These are phyloP conservation scores for Stenoptilia bipunctidactyla DNA, from an alignment of 2,888 invertebrate species.

Conservation along the genomic window DNA sequence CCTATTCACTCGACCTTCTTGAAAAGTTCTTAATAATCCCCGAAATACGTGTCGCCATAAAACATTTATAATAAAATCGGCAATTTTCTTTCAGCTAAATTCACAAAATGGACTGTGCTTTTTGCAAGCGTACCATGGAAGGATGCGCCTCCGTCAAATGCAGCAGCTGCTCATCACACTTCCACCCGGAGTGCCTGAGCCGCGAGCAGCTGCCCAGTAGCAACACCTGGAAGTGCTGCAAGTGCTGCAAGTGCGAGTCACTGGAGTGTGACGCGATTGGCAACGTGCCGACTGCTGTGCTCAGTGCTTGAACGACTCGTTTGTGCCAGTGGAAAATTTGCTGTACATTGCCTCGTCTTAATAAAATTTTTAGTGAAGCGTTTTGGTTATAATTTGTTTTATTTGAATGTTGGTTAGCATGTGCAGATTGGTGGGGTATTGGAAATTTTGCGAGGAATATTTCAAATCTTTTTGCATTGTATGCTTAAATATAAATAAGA, in stretches of 20 bases:
- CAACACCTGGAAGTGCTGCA: constrained; percentile 45
- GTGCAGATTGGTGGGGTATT: too few relatives aligned
- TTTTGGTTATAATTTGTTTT: background rate
- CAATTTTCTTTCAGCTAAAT: constrained; percentile 12
- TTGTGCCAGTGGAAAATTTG: background rate
- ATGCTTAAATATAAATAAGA: too few relatives aligned
- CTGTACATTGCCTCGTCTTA: background rate
- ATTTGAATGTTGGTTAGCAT: too few relatives aligned
- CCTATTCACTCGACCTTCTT: too few relatives aligned
- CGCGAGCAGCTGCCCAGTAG: constrained; percentile 32
- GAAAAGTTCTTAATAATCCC: too few relatives aligned
- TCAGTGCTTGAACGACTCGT: constrained; percentile 20
- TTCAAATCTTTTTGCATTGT: too few relatives aligned
- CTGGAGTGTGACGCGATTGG: constrained; percentile 18
- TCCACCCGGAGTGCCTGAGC: constrained; percentile 47
- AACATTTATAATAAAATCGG: too few relatives aligned
- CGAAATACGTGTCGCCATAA: too few relatives aligned
- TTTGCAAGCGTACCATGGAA: constrained; percentile 42
- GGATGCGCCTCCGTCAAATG: constrained; percentile 51
- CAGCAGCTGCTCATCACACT: constrained; percentile 43
- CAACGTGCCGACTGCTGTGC: constrained; percentile 22
- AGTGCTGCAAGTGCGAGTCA: constrained; percentile 34
- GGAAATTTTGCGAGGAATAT: too few relatives aligned
- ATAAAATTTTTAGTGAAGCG: background rate
- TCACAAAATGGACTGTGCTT: constrained; percentile 42